Percentiles rank a stretch among this genome's conserved stretches.
phyloP scores from a whole-genome alignment of 2,888 invertebrate species.

The Nowickia ferox region DNA sequence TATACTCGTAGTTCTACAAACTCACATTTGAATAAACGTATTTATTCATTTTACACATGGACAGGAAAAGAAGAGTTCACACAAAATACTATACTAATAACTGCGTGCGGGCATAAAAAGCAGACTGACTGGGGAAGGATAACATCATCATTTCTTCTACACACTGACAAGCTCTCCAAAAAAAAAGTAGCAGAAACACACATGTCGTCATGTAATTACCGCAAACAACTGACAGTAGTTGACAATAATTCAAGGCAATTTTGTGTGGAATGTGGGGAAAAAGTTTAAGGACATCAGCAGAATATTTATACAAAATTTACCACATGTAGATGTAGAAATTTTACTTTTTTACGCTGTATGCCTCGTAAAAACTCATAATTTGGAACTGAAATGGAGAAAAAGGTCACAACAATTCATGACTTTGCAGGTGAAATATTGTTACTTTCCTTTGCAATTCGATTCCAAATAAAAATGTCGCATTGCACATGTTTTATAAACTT shows the following conservation, averaged over 20 bases:
- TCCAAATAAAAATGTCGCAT: slow-evolving; percentile 62
- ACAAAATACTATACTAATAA: slow-evolving; percentile 1
- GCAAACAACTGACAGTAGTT: slow-evolving; percentile 55
- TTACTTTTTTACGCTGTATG: background rate
- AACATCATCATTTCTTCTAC: slow-evolving; percentile 24
- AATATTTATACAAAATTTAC: background rate
- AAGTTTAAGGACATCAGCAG: background rate
- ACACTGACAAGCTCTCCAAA: slow-evolving; percentile 32
- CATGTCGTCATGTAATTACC: slow-evolving; percentile 52
- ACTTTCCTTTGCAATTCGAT: slow-evolving; percentile 39
- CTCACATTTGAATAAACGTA: slow-evolving; percentile 23
- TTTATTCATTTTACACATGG: slow-evolving; percentile 7
- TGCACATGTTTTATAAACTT: slow-evolving; percentile 48
- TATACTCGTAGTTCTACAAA: slow-evolving; percentile 15
- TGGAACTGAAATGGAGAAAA: background rate
- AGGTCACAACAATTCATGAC: slow-evolving; percentile 32
- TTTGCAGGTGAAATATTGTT: slow-evolving; percentile 54
- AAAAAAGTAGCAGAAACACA: slow-evolving; percentile 14
- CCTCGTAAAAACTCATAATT: slow-evolving; percentile 25
- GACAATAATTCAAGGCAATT: slow-evolving; percentile 47
- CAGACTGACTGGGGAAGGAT: slow-evolving; percentile 48
- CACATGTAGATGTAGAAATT: background rate
- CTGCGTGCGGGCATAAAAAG: background rate
- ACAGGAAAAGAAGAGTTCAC: slow-evolving; percentile 1
- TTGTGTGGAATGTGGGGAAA: slow-evolving; percentile 1